Conservation (phyloP, 2,113 vertebrate species). For the Cyanoramphus novaezelandiae region DNA sequence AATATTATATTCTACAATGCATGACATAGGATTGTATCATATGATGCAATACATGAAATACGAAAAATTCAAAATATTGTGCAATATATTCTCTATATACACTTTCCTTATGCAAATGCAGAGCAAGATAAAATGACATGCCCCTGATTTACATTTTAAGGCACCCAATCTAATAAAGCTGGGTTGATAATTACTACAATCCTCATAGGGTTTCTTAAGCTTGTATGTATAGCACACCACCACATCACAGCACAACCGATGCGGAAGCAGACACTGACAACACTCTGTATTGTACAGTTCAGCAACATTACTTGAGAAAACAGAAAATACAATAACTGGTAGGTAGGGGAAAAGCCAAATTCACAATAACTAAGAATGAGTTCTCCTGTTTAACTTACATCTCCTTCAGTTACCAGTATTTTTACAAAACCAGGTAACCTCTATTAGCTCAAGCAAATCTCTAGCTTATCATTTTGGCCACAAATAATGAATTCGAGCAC, state of each 20-base stretch:
- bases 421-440: not conserved
- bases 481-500: not conserved
- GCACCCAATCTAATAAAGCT: not conserved
- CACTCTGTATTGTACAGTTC: not conserved
- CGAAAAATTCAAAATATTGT: not conserved
- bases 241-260: not conserved
- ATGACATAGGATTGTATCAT: not conserved
- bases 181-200: not conserved
- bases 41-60: not conserved
- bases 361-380: not conserved
- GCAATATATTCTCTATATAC: not conserved
- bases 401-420: not conserved
- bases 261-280: not conserved
- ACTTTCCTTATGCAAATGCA: not conserved
- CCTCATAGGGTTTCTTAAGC: not conserved
- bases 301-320: not conserved
- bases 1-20: not conserved
- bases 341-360: not conserved
- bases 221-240: not conserved
- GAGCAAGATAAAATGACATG: not conserved
- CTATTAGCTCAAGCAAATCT: not conserved
- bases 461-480: not conserved
- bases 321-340: not conserved
- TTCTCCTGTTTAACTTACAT: not conserved
- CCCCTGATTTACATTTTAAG: not conserved